phyloP scores from a whole-genome alignment of 2,113 vertebrate species.

The Sphyrna mokarran region DNA sequence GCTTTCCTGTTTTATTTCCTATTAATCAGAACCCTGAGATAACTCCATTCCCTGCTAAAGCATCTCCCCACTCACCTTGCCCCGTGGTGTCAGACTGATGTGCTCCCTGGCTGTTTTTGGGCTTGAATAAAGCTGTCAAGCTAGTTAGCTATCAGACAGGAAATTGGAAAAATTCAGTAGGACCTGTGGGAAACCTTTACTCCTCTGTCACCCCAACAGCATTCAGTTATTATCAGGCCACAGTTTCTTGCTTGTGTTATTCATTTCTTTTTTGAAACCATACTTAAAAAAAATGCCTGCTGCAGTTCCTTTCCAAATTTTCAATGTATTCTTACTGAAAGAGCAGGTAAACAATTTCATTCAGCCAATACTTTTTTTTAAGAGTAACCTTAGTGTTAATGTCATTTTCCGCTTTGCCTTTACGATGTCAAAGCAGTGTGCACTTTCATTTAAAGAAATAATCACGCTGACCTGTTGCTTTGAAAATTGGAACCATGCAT shows the following conservation, averaged over 20 bases:
- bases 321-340: not conserved
- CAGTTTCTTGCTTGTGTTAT: not conserved
- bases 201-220: not conserved
- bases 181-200: not conserved
- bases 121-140: not conserved
- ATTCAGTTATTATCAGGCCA: not conserved
- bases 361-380: not conserved
- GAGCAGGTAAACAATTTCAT: not conserved
- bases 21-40: not conserved
- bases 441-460: too few species aligned
- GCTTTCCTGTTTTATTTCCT: not conserved
- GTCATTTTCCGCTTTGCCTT: too few species aligned
- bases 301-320: not conserved
- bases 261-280: not conserved
- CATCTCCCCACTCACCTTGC: not conserved
- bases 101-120: not conserved
- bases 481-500: not conserved
- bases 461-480: not conserved
- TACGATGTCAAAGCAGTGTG: too few species aligned
- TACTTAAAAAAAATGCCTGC: not conserved
- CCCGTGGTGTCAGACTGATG: not conserved
- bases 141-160: not conserved
- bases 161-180: too few species aligned
- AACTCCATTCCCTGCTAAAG: too few species aligned
- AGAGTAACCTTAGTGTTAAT: too few species aligned